phyloP scores from a whole-genome alignment of 1,140 invertebrate genomes.

The Caerostris darwini region DNA sequence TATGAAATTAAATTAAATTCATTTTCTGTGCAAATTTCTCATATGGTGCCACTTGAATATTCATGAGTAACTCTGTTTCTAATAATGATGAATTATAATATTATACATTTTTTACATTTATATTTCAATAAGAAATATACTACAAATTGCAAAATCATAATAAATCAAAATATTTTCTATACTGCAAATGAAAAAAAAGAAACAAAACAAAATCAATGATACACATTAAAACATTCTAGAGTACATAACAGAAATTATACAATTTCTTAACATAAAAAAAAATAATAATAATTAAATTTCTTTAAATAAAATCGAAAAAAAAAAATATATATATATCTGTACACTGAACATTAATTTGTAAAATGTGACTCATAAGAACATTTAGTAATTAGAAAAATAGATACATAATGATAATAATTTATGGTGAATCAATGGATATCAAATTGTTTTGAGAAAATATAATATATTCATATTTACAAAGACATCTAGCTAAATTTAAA shows the following conservation, averaged over 20 bases:
- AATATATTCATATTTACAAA: conserved; percentile 59
- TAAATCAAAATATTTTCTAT: neutral
- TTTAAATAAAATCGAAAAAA: neutral
- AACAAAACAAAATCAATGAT: neutral
- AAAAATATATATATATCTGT: neutral
- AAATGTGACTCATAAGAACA: conserved; percentile 20
- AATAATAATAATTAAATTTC: neutral
- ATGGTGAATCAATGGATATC: conserved; percentile 59
- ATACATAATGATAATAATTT: conserved; percentile 65
- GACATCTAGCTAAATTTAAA: conserved; percentile 56
- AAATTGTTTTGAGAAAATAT: conserved; percentile 38
- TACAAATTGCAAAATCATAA: neutral
- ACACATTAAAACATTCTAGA: neutral
- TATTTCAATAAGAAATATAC: neutral
- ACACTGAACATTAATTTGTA: conserved; percentile 28
- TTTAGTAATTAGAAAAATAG: conserved; percentile 15
- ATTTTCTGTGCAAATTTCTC: neutral
- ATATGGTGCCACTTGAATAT: neutral
- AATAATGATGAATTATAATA: neutral
- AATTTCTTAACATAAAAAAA: neutral
- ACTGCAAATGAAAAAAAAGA: neutral
- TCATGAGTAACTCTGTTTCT: neutral
- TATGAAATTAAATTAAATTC: neutral
- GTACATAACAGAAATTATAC: neutral
- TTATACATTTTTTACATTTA: neutral